Base-by-base conservation (phyloP, 2,113 vertebrate species). In the Pungitius pungitius region DNA sequence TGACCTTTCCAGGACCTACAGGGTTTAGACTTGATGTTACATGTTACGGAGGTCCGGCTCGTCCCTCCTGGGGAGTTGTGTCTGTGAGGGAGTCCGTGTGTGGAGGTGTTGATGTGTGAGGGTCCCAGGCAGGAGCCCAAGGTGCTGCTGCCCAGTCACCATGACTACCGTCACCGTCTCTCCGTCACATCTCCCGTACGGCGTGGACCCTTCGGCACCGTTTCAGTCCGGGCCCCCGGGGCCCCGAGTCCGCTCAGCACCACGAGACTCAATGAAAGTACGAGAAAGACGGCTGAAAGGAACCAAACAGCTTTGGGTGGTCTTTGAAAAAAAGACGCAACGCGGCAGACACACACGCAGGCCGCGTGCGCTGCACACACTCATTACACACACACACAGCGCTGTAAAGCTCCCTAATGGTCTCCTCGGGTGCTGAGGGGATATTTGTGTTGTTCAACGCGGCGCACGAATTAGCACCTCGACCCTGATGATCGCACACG, bases 301-400 rank as follows among this genome's bases (percentile, higher is more conserved):
- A n/a, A n/a, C n/a, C n/a, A n/a, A n/a, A n/a, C n/a, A n/a, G n/a
- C 58, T 55, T 68, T 82, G 83, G 78, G 75, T 85, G 70, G 75
- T 85, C 75, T 75, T 24, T 30, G 22, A 61, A 81, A 59, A 58
- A 63, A 60, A 47, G 11, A 49, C 14, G 42, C 49, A 12, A 47
- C 49, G n/a, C 24, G 52, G 64, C 13, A 54, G 27, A 33, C 33
- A 45, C 60, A 66, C 56, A 51, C 37, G 45, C 35, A 26, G 14
- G 2, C 13, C 42, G n/a, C 40, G 33, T n/a, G 33, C 11, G 52
- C 20, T n/a, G 57, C 42, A 69, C 18, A 30, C 40, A 62, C 40
- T 20, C 24, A 58, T 9, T 42, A 4, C 14, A 14, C 51, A 26
- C 51, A 64, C 42, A 45, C 24, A 49, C 20, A 71, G 20, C 20